phyloP scores from a whole-genome alignment of 2,797 vertebrate genomes.

The Dendrocincla tyrannina region DNA sequence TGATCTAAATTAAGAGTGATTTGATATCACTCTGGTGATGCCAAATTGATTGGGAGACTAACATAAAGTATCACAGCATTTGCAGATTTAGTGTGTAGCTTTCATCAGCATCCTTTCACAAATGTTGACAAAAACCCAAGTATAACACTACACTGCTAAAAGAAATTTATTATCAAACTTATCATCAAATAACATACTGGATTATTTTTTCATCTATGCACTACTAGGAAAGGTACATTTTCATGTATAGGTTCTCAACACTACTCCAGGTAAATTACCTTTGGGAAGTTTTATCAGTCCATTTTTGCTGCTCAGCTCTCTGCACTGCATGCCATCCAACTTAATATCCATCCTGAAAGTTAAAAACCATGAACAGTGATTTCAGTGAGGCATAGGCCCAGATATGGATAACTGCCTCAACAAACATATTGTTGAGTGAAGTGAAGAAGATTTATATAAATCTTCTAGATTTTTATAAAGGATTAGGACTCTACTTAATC shows the following conservation, averaged over 20 bases:
- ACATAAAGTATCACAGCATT: background rate
- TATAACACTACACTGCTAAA: background rate
- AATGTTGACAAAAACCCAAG: rapidly evolving
- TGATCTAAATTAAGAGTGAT: background rate
- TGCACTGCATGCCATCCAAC: background rate
- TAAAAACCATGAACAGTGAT: background rate
- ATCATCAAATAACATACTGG: background rate
- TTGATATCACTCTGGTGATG: background rate
- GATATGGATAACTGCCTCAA: background rate
- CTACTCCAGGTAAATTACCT: background rate
- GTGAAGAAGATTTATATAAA: background rate
- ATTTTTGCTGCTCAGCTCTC: background rate
- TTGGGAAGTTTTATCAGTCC: background rate
- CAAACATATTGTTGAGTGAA: background rate
- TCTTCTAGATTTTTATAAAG: background rate
- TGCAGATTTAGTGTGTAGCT: background rate
- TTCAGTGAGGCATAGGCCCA: background rate
- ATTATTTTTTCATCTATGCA: background rate
- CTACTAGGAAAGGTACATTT: background rate
- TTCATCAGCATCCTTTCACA: background rate
- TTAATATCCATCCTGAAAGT: background rate
- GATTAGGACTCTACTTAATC: background rate
- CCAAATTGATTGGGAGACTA: background rate
- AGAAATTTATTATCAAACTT: background rate
- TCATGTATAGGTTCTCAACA: background rate